phyloP scores from a whole-genome alignment of 2,113 vertebrate species.

The Eolophus roseicapilla region DNA sequence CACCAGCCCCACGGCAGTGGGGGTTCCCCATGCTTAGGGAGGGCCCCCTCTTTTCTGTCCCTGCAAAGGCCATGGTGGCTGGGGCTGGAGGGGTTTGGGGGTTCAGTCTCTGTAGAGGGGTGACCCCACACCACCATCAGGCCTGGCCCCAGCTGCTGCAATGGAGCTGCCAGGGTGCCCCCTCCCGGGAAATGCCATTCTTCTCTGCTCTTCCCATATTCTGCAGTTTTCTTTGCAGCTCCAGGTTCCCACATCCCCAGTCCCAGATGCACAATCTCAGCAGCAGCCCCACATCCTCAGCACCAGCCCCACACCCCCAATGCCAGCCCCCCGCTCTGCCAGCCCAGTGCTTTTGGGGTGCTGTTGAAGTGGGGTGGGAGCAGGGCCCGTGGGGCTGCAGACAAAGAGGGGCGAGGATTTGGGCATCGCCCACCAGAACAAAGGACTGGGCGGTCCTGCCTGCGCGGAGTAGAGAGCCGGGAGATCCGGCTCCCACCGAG shows the following conservation, averaged over 20 bases:
- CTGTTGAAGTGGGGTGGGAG: background rate
- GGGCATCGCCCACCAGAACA: slow-evolving; percentile 28
- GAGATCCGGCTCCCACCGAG: background rate
- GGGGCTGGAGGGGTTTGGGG: background rate
- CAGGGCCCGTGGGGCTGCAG: background rate
- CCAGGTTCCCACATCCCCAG: background rate
- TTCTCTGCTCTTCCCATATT: background rate
- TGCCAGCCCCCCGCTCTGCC: background rate
- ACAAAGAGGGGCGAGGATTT: background rate
- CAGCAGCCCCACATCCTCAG: no score
- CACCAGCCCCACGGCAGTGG: background rate
- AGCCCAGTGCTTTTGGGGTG: background rate
- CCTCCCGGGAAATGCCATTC: background rate
- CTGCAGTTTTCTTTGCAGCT: background rate
- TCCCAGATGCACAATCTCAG: background rate
- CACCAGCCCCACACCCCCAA: rapidly evolving
- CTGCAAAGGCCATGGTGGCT: background rate
- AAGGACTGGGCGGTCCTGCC: background rate
- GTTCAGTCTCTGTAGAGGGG: background rate
- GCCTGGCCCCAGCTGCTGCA: background rate
- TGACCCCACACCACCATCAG: background rate
- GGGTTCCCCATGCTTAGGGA: no score
- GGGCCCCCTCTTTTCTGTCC: rapidly evolving
- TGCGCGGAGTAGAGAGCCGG: rapidly evolving
- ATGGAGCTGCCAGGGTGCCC: background rate